Evolutionary conservation across 2,888 invertebrate genomes (phyloP).

Genomic region (Leucophora obtusa): DNA sequence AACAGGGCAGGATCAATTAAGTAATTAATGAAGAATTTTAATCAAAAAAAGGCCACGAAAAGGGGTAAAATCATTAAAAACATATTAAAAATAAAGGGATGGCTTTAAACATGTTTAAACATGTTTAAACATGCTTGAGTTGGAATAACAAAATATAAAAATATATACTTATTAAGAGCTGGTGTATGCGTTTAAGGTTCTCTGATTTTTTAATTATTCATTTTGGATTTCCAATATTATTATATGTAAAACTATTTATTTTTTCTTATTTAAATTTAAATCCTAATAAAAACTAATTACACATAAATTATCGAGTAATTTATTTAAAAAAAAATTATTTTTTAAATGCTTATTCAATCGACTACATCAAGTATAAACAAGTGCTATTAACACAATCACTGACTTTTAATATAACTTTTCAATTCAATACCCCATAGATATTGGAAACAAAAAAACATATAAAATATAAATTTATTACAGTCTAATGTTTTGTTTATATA

Average conservation of each 20-base stretch:
- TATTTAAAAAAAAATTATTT: slow-evolving; percentile 39
- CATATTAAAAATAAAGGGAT: slow-evolving; percentile 13
- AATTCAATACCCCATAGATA: not conserved
- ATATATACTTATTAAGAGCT: not conserved
- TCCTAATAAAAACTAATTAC: slow-evolving; percentile 60
- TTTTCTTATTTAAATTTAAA: slow-evolving; percentile 53
- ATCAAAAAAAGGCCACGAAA: slow-evolving; percentile 14
- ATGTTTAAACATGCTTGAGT: slow-evolving; percentile 34
- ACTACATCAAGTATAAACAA: not conserved
- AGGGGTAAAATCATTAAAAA: slow-evolving; percentile 37
- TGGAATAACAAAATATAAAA: not conserved
- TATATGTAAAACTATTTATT: slow-evolving; percentile 5
- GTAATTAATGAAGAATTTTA: slow-evolving; percentile 23
- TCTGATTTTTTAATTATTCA: not conserved
- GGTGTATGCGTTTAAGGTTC: too few species aligned
- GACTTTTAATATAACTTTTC: slow-evolving; percentile 16
- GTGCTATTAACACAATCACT: not conserved
- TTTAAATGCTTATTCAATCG: not conserved
- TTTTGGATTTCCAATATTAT: not conserved
- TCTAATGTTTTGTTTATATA: slow-evolving; percentile 52
- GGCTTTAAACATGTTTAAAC: slow-evolving; percentile 26
- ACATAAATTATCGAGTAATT: slow-evolving; percentile 60
- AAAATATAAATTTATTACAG: slow-evolving; percentile 47
- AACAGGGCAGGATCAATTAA: slow-evolving; percentile 23
- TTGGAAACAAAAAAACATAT: not conserved